A percentile compares a stretch with the other conserved stretches of the same genome.
Evolutionary conservation across 1,140 invertebrate genomes (phyloP).

Genomic region (Popillia japonica): DNA sequence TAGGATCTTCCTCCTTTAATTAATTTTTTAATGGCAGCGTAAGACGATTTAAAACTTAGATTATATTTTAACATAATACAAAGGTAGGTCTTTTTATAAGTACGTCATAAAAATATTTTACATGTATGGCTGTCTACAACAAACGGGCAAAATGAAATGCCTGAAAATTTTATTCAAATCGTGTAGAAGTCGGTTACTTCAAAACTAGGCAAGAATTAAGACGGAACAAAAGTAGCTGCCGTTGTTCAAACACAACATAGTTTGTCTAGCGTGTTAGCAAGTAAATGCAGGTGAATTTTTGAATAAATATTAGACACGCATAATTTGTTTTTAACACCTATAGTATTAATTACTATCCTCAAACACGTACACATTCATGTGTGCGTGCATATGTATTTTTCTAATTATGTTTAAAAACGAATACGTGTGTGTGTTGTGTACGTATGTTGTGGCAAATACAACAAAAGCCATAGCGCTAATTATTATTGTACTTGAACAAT

Average conservation of each 20-base stretch:
- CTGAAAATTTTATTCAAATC: no score
- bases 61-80: not conserved
- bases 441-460: constrained; percentile 11
- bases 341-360: constrained; percentile 19
- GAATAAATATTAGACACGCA: constrained; percentile 30
- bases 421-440: not conserved
- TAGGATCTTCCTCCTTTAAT: constrained; percentile 23
- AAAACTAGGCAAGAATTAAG: constrained; percentile 28
- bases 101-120: no score
- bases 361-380: not conserved
- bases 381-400: constrained; percentile 14
- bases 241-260: not conserved
- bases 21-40: not conserved
- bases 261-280: constrained; percentile 2
- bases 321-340: constrained; percentile 33
- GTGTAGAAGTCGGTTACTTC: constrained; percentile 24
- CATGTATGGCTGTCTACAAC: no score
- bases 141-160: no score
- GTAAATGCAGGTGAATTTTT: constrained; percentile 32
- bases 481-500: constrained; percentile 30
- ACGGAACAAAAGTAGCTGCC: constrained; percentile 30
- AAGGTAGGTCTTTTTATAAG: no score
- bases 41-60: not conserved
- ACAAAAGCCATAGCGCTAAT: constrained; percentile 17
- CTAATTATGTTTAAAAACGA: constrained; percentile 21